Conservation (phyloP, 2,888 invertebrate species). For the Pachydiplax longipennis region DNA sequence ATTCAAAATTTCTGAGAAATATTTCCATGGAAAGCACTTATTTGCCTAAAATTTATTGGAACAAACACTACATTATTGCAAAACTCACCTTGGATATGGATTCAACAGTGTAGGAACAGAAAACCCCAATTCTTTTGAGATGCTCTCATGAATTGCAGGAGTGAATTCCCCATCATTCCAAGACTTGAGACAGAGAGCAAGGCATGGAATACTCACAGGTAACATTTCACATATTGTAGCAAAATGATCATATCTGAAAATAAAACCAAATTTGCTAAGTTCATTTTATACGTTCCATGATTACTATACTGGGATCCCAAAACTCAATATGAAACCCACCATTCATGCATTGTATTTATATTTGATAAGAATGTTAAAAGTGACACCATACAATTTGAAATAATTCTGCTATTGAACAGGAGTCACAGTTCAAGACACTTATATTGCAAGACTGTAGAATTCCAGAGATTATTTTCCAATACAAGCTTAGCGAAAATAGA, state of each 20-base stretch:
- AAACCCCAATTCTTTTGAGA: constrained; percentile 56
- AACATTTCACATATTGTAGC: constrained; percentile 74
- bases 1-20: no score
- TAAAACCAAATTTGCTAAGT: constrained; percentile 37
- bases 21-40: no score
- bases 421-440: no score
- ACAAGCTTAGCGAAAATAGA: no score
- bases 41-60: no score
- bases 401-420: no score
- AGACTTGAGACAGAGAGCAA: constrained; percentile 68
- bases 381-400: no score
- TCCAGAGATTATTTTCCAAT: no score
- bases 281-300: neutral
- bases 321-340: neutral
- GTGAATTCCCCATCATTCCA: constrained; percentile 64
- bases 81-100: constrained; percentile 53
- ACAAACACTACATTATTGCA: no score
- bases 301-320: neutral
- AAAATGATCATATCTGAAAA: constrained; percentile 73
- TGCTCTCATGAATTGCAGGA: constrained; percentile 60
- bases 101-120: constrained; percentile 56
- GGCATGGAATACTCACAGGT: constrained; percentile 69
- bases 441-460: no score
- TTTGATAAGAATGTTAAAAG: no score
- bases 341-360: neutral